Conservation (phyloP, 2,888 invertebrate species). For the Alsophila aescularia region DNA sequence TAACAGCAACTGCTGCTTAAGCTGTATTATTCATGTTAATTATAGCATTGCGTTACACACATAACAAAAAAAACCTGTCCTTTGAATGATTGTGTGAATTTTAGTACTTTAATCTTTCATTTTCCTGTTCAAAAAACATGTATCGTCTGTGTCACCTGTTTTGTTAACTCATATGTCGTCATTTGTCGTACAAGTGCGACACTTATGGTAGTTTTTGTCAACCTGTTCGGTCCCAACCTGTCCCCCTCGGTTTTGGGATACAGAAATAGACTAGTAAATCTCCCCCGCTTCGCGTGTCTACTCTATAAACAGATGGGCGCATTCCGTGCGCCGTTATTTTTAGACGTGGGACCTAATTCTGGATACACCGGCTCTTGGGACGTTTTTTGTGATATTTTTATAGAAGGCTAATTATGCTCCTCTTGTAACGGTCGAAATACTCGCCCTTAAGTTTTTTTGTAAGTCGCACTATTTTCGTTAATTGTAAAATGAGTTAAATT, state of each 20-base stretch:
- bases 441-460: not conserved
- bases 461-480: too few species aligned
- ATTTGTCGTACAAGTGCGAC: constrained; percentile 9
- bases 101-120: not conserved
- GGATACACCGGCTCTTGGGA: constrained; percentile 57
- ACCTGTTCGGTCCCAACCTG: constrained; percentile 62
- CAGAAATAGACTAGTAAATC: constrained; percentile 61
- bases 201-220: constrained; percentile 48
- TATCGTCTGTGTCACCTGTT: constrained; percentile 9
- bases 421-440: constrained; percentile 6
- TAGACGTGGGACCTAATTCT: constrained; percentile 69
- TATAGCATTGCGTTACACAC: not conserved
- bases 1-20: not conserved
- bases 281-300: constrained; percentile 66
- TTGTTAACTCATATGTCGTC: not conserved
- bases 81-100: not conserved
- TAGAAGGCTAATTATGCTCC: constrained; percentile 23
- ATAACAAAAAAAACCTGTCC: not conserved
- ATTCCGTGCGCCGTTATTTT: constrained; percentile 70
- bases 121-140: not conserved
- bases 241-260: constrained; percentile 44
- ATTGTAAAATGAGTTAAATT: too few species aligned
- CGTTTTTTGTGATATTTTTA: constrained; percentile 38
- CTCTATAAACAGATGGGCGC: constrained; percentile 78
- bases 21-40: constrained; percentile 9